Base-by-base conservation (phyloP, 2,888 invertebrate genomes). In the Apomyelois bistriatella region DNA sequence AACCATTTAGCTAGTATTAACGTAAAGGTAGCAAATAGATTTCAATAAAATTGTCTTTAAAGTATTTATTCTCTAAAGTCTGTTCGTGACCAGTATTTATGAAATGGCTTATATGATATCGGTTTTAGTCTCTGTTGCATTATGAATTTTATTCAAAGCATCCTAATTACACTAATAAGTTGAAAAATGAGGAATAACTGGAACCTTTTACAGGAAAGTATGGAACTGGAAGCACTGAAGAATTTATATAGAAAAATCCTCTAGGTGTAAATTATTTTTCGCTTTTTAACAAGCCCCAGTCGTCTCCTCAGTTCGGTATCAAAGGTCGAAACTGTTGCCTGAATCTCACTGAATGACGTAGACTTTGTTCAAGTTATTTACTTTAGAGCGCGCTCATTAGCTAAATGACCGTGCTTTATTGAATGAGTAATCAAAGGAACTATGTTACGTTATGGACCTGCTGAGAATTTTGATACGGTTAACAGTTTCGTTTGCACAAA, bases 341-440 rank as follows among this genome's bases (percentile, higher is more conserved):
- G 77, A 75, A 77, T 81, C 76, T 77, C 72, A 76, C 76, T 78
- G n/a, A n/a, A n/a, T n/a, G 76, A 76, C 78, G 74, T 69, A 78
- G 80, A 83, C 79, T 85, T 85, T 81, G 82, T 82, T 79, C 73
- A 74, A 81, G 70, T 80, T 86, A 85, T 86, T 87, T 83, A 80
- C 81, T 85, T 79, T 79, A 72, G 72, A 83, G 78, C 71, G 74
- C 72, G 77, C 83, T 86, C 87, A 85, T 88, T 87, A 87, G 79
- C 82, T 81, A 84, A 87, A 85, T 84, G 80, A 82, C 84, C 79
- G 79, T 79, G 72, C 68, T 74, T 79, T 82, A 83, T 85, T 84
- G 75, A 80, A 83, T 80, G 71, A 76, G 79, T 76, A 76, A 78
- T 78, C 76, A 79, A 79, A 80, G 64, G 61, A 66, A 67, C 55